Conservation (phyloP, 2,888 invertebrate genomes). For the Sinhomidia bicolor region DNA sequence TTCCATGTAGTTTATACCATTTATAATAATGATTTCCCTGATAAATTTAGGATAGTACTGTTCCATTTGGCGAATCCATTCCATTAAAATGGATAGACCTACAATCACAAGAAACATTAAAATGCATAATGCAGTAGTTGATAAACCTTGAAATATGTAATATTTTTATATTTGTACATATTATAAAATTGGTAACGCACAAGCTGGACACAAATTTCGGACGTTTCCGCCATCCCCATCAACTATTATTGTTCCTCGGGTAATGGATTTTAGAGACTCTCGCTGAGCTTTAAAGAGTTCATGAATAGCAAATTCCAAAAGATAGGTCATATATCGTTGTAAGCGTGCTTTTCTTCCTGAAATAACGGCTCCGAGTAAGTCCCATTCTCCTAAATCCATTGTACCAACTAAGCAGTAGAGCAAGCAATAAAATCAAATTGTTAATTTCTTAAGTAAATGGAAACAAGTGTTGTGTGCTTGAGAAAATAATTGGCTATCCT, state of each 20-base stretch:
- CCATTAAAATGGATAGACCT: background rate
- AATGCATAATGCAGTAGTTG: background rate
- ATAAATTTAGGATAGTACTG: conserved; percentile 1
- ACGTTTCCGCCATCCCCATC: conserved; percentile 24
- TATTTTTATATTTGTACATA: no score
- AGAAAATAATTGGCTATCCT: no score
- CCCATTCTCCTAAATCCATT: conserved; percentile 49
- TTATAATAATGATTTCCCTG: conserved; percentile 16
- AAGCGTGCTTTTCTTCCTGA: conserved; percentile 1
- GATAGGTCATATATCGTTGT: background rate
- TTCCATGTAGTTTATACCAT: conserved; percentile 9
- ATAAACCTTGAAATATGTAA: background rate
- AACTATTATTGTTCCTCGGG: conserved; percentile 11
- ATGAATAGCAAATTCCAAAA: background rate
- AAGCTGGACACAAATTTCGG: conserved; percentile 38
- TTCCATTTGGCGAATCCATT: conserved; percentile 10
- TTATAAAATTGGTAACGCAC: no score
- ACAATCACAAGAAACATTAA: background rate
- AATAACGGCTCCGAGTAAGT: conserved; percentile 20
- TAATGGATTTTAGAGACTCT: background rate
- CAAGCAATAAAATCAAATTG: background rate
- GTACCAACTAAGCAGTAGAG: conserved; percentile 1
- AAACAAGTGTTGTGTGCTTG: no score
- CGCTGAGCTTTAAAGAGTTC: conserved; percentile 28
- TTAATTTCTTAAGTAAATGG: background rate